phyloP scores from a whole-genome alignment of 2,888 invertebrate species.

The Hydropsyche betteni region DNA sequence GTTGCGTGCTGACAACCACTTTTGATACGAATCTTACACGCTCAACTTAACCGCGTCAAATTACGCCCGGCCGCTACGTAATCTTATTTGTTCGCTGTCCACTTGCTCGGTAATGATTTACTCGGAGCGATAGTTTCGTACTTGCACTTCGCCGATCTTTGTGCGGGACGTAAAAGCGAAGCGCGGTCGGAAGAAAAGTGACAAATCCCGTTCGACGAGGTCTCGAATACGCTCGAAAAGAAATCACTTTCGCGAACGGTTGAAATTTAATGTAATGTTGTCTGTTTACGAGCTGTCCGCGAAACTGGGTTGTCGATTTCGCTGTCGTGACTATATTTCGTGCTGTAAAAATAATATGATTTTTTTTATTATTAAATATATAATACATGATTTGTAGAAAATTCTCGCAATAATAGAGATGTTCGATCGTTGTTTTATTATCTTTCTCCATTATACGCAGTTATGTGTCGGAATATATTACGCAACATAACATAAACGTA shows the following conservation, averaged over 20 bases:
- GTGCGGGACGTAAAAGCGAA: neutral
- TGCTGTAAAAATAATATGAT: neutral
- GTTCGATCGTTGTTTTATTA: no score
- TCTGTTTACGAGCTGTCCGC: neutral
- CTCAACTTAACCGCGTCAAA: constrained; percentile 43
- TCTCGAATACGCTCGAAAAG: neutral
- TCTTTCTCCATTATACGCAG: no score
- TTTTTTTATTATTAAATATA: neutral
- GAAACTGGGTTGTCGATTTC: neutral
- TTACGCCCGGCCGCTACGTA: constrained; percentile 36
- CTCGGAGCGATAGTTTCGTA: neutral
- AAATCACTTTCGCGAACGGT: constrained; percentile 8
- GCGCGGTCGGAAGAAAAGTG: neutral
- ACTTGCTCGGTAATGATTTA: constrained; percentile 32
- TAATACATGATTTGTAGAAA: no score
- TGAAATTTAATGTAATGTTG: no score
- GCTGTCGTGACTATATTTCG: neutral
- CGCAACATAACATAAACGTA: no score
- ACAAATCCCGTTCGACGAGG: constrained; percentile 12
- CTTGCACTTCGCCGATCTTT: no score
- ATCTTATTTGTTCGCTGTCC: constrained; percentile 47
- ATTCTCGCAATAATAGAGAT: no score
- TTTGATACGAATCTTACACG: constrained; percentile 47
- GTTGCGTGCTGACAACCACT: constrained; percentile 49
- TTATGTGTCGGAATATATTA: no score